These are phyloP conservation scores for Hypomecis atomaria DNA, from an alignment of 2,888 invertebrate species.

Conservation along the genomic window DNA sequence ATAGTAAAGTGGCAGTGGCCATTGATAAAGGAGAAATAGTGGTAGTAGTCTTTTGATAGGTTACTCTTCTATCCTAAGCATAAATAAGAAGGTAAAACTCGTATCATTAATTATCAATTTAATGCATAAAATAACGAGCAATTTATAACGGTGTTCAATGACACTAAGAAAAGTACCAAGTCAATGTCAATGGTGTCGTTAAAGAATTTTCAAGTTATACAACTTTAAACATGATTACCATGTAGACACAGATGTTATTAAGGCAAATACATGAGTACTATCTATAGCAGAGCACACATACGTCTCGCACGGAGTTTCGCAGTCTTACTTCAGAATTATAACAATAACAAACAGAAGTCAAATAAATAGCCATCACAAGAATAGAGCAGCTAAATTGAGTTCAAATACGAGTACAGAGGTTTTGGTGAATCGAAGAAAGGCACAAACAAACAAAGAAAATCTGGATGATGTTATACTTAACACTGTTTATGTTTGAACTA, in stretches of 20 bases:
- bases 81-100: too few relatives aligned
- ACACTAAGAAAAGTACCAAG: slow-evolving; percentile 16
- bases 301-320: slow-evolving; percentile 23
- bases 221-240: slow-evolving; percentile 36
- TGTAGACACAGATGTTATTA: slow-evolving; percentile 51
- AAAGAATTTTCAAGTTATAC: slow-evolving; percentile 38
- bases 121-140: slow-evolving; percentile 1
- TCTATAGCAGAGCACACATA: slow-evolving; percentile 31
- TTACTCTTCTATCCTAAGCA: too few relatives aligned
- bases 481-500: slow-evolving; percentile 25
- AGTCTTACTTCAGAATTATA: slow-evolving; percentile 21
- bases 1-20: too few relatives aligned
- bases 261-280: slow-evolving; percentile 42
- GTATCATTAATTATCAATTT: background rate
- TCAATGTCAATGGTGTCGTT: slow-evolving; percentile 30
- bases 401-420: too few relatives aligned
- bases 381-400: background rate
- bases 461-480: slow-evolving; percentile 12
- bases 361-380: background rate
- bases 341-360: slow-evolving; percentile 21
- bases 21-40: background rate
- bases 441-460: slow-evolving; percentile 6
- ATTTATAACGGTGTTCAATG: slow-evolving; percentile 11
- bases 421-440: too few relatives aligned
- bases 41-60: background rate